Evolutionary conservation across 2,888 invertebrate species (phyloP).

Genomic region (Parnassius apollo): DNA sequence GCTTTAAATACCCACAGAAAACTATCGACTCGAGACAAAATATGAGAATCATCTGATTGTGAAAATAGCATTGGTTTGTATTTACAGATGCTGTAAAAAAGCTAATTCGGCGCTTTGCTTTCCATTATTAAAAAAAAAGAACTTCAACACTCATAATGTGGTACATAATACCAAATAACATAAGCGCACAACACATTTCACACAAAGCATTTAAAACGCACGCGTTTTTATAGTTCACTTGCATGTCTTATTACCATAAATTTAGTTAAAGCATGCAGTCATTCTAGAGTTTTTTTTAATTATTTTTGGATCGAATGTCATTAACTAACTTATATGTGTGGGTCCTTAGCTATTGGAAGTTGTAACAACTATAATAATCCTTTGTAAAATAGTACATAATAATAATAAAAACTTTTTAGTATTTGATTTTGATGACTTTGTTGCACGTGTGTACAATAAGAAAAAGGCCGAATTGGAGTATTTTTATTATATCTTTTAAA

Average conservation of each 20-base stretch:
- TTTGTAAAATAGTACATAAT: too few relatives aligned
- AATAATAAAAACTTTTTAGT: too few relatives aligned
- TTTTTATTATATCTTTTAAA: too few relatives aligned
- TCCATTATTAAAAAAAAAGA: conserved; percentile 3
- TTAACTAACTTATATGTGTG: not conserved
- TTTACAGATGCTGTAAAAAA: conserved; percentile 51
- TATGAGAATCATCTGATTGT: conserved; percentile 98
- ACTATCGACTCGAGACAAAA: conserved; percentile 97
- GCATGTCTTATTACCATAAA: conserved; percentile 5
- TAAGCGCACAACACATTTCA: conserved; percentile 1
- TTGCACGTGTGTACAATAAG: too few relatives aligned
- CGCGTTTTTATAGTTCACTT: conserved; percentile 4
- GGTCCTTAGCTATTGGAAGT: too few relatives aligned
- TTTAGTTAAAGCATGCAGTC: conserved; percentile 7
- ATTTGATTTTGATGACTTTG: too few relatives aligned
- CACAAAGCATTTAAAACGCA: not conserved
- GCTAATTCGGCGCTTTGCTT: conserved; percentile 64
- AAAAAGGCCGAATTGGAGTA: too few relatives aligned
- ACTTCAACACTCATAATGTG: not conserved
- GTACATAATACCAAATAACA: conserved; percentile 3
- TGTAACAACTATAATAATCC: too few relatives aligned
- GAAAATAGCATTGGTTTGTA: conserved; percentile 96
- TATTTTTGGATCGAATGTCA: not conserved
- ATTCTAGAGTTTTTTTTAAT: not conserved
- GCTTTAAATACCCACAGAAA: conserved; percentile 85